Evolutionary conservation across 2,113 vertebrate genomes (phyloP).

Genomic region (Syrrhaptes paradoxus): DNA sequence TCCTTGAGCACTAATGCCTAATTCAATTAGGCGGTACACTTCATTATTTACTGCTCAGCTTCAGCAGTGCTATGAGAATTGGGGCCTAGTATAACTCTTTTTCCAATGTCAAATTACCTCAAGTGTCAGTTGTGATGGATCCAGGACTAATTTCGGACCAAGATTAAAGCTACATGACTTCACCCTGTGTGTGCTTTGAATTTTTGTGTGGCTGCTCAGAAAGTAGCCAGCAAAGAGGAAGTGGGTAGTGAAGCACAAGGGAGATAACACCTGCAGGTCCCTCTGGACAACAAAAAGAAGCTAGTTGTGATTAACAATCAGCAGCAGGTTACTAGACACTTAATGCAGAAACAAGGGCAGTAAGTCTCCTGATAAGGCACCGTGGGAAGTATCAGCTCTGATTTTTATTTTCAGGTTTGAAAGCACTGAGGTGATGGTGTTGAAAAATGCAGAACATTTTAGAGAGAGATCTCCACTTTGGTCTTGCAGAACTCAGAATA

Average conservation of each 20-base stretch:
- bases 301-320: background rate
- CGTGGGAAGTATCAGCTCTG: background rate
- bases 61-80: background rate
- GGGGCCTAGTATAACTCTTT: background rate
- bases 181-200: background rate
- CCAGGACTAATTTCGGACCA: background rate
- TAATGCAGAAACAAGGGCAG: background rate
- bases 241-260: background rate
- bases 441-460: background rate
- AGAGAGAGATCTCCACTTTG: background rate
- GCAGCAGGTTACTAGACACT: background rate
- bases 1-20: background rate
- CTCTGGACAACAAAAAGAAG: background rate
- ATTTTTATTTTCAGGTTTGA: background rate
- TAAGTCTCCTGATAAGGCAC: background rate
- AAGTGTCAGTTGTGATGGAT: constrained; percentile 17
- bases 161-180: constrained; percentile 29
- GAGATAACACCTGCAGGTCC: background rate
- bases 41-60: constrained; percentile 41
- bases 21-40: background rate
- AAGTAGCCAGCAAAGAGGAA: background rate
- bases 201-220: background rate
- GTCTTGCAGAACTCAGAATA: background rate
- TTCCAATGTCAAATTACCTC: constrained; percentile 35
- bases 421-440: background rate